These are phyloP conservation scores for Cataglyphis rosenhaueri DNA, from an alignment of 2,888 invertebrate species.

Conservation along the genomic window DNA sequence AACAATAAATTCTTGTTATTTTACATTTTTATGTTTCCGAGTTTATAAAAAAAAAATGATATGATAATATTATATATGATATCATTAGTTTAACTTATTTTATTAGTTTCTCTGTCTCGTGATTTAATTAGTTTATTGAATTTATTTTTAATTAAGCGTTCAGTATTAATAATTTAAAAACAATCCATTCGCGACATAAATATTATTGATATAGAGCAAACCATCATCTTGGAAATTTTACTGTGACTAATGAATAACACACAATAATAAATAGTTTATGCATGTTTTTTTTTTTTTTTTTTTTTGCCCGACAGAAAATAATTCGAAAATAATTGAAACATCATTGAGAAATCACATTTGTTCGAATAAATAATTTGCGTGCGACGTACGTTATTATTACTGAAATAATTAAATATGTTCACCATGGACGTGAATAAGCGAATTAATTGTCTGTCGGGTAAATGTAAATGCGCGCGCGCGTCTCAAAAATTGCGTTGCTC, in stretches of 20 bases:
- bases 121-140: background rate
- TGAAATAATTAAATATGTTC: conserved; percentile 30
- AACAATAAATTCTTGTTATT: background rate
- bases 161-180: background rate
- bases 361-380: conserved; percentile 20
- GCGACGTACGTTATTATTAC: conserved; percentile 15
- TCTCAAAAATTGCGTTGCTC: conserved; percentile 28
- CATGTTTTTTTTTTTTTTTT: background rate
- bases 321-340: conserved; percentile 34
- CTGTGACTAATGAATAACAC: background rate
- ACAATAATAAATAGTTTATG: background rate
- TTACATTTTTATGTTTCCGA: background rate
- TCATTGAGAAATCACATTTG: conserved; percentile 21
- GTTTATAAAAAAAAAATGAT: background rate
- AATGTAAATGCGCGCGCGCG: background rate
- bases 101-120: background rate
- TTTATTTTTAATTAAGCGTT: background rate
- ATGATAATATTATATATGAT: no score
- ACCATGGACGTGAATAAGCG: background rate
- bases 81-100: background rate
- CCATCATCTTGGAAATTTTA: background rate
- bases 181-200: background rate
- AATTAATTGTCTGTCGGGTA: background rate
- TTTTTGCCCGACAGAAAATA: conserved; percentile 7
- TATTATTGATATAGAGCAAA: background rate